Evolutionary conservation across 30 jellyfish, hydroid and myxozoan species (phyloP), one percentile per base, ranked within the genome.

Genomic region (Catostylus mosaicus): DNA sequence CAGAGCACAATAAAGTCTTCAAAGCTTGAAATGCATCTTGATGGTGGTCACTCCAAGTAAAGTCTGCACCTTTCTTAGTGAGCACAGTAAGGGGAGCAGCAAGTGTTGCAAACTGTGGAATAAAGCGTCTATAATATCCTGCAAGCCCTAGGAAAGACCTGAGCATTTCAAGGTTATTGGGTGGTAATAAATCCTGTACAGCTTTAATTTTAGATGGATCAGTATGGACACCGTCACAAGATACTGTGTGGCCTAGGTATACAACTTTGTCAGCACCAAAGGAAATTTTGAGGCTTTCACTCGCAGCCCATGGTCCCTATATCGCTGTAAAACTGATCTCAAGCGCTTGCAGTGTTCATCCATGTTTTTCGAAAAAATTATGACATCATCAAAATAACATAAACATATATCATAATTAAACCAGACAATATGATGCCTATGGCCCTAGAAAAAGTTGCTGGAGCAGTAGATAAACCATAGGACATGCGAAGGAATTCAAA

Each of bases 371-470:
- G 81, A 78, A 27, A 62, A 51, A 23, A 78, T 61, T 48, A 59
- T 59, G 30, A 60, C 59, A n/a, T 78, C 81, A 61, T 63, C 82
- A 48, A 78, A 78, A 40, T 60, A 78, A 46, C 81, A 78, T 3
- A 78, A 60, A 32, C 80, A 78, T 12, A 48, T 62, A 37, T 60
- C 69, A 59, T 77, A 77, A 34, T 38, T 46, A 63, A 26, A 22
- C 80, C 89, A 26, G 88, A 78, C 16, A 78, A 56, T 30, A 62
- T 68, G 46, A 78, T 78, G 18, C 31, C n/a, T 20, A 78, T 62
- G 31, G 81, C 70, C 80, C 89, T 63, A 19, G 27, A 30, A 46
- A 78, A 78, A 33, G 89, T 78, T 20, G 79, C 88, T 5, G 88
- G 88, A 2, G 81, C 80, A 16, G 71, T 66, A 5, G 89, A 78